Evolutionary conservation across 35 echinoderm and acorn worm species (phyloP).

Genomic region (Ophioderma brevispina): DNA sequence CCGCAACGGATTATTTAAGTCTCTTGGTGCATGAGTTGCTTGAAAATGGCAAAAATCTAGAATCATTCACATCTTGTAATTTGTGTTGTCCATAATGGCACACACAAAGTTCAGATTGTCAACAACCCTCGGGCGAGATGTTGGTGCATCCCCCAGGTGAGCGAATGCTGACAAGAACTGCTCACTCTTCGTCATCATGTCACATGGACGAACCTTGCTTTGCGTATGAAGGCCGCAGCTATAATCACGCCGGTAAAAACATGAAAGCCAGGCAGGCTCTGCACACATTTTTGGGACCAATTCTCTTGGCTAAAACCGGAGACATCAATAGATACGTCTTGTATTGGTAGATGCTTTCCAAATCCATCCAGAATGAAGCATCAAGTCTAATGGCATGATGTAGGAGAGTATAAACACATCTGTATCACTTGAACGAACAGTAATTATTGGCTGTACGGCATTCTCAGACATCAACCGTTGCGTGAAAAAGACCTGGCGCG

Average conservation of each 20-base stretch:
- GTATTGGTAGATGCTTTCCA: neutral
- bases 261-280: slow-evolving; percentile 12
- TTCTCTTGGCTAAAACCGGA: neutral
- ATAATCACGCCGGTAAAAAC: slow-evolving; percentile 22
- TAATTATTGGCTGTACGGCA: neutral
- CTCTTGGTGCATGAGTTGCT: slow-evolving; percentile 15
- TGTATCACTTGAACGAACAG: slow-evolving; percentile 5
- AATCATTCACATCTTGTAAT: neutral
- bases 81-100: neutral
- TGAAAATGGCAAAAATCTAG: neutral
- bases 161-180: neutral
- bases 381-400: neutral
- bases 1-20: neutral
- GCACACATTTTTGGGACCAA: neutral
- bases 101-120: slow-evolving; percentile 16
- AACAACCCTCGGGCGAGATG: neutral
- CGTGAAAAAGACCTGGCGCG: neutral
- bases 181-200: neutral
- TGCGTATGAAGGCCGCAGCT: slow-evolving; percentile 15
- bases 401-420: neutral
- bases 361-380: slow-evolving; percentile 10
- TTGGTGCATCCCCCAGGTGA: neutral
- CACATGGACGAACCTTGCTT: neutral
- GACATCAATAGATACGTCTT: slow-evolving; percentile 13
- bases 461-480: neutral